These are phyloP conservation scores for Nemurella pictetii DNA, from an alignment of 2,888 invertebrate species.

Conservation along the genomic window DNA sequence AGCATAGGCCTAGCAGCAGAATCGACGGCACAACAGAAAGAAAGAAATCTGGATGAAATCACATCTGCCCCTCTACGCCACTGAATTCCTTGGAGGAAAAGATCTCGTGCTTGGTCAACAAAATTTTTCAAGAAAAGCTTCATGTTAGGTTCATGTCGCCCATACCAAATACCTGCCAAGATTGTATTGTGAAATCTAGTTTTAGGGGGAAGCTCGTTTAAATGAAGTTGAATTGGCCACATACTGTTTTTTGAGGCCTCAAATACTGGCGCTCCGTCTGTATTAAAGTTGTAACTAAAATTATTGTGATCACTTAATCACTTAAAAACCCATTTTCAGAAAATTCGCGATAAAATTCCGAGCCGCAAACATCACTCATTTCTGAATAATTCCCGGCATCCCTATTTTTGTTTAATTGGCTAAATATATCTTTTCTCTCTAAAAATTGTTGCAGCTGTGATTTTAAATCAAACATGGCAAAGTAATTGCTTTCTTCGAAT, in stretches of 20 bases:
- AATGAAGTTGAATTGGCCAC: constrained; percentile 18
- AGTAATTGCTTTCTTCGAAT: background rate
- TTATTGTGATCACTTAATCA: background rate
- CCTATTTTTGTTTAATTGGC: background rate
- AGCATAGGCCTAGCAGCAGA: constrained; percentile 33
- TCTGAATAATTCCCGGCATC: background rate
- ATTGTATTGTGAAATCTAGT: background rate
- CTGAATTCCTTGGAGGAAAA: background rate
- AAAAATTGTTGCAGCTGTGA: background rate
- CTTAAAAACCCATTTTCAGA: background rate
- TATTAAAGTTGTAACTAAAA: constrained; percentile 18
- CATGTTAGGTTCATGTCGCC: background rate
- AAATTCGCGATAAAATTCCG: background rate
- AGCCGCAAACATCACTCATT: background rate
- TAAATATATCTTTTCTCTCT: background rate
- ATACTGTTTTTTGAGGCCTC: constrained; percentile 3
- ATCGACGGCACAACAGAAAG: constrained; percentile 31
- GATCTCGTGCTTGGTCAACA: background rate
- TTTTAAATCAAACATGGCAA: constrained; percentile 11
- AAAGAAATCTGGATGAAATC: constrained; percentile 11
- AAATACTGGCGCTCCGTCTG: constrained; percentile 14
- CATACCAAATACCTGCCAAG: constrained; percentile 9
- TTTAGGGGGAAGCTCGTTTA: constrained; percentile 24
- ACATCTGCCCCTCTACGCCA: background rate
- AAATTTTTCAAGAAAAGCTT: too few species aligned